phyloP scores from a whole-genome alignment of 2,888 invertebrate species.

The Phengaris arion region DNA sequence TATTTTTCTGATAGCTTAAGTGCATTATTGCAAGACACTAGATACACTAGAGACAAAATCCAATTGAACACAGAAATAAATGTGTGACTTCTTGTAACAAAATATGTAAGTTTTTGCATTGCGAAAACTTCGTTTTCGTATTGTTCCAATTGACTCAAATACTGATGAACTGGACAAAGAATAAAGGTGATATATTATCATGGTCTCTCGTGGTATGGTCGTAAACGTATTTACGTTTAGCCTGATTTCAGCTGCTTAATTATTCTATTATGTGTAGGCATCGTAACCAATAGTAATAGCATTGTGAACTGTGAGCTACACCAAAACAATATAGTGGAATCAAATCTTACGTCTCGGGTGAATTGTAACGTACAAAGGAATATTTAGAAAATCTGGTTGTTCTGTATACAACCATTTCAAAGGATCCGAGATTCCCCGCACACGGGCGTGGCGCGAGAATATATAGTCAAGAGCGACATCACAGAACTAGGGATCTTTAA shows the following conservation, averaged over 20 bases:
- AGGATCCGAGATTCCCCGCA: conserved; percentile 35
- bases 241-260: not conserved
- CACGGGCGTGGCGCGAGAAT: conserved; percentile 38
- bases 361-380: conserved; percentile 36
- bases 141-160: too few species aligned
- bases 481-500: conserved; percentile 30
- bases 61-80: not conserved
- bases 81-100: not conserved
- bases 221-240: too few species aligned
- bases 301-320: not conserved
- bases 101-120: not conserved
- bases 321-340: conserved; percentile 11
- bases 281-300: not conserved
- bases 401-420: conserved; percentile 41
- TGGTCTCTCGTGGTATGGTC: too few species aligned
- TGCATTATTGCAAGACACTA: conserved; percentile 35
- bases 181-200: too few species aligned
- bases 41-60: conserved; percentile 3
- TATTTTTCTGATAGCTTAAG: conserved; percentile 56
- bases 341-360: conserved; percentile 15
- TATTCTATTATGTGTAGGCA: not conserved
- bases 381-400: conserved; percentile 41
- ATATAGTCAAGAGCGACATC: conserved; percentile 42
- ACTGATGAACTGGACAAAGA: too few species aligned
- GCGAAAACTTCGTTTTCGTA: too few species aligned